Conservation (phyloP, 2,113 vertebrate genomes). For the Scatophagus argus region DNA sequence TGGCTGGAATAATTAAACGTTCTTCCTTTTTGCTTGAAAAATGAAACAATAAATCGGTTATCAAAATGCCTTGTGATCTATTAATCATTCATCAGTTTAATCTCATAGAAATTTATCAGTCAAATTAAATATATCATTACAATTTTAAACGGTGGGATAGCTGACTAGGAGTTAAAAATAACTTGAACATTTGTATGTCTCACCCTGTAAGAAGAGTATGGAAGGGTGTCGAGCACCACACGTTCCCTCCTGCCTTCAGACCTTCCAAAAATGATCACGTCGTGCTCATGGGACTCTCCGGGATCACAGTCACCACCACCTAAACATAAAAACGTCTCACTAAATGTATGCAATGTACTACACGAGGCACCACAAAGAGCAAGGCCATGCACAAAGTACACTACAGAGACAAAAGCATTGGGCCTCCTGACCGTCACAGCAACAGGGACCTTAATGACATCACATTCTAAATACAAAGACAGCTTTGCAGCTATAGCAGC, state of each 20-base stretch:
- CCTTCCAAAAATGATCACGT: constrained; percentile 90
- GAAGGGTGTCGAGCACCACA: constrained; percentile 88
- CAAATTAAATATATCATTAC: background rate
- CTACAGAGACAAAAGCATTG: too few species aligned
- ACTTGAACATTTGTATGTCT: constrained; percentile 19
- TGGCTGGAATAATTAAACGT: background rate
- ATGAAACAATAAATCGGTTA: background rate
- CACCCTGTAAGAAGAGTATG: constrained; percentile 95
- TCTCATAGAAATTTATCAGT: background rate
- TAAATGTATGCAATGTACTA: background rate
- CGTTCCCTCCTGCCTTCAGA: constrained; percentile 90
- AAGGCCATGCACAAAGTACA: background rate
- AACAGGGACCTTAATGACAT: too few species aligned
- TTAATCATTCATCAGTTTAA: background rate
- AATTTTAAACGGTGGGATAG: background rate
- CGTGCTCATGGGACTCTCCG: constrained; percentile 93
- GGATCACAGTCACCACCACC: constrained; percentile 92
- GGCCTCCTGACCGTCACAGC: too few species aligned
- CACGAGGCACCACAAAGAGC: background rate
- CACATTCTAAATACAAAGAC: too few species aligned
- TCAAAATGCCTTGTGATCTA: background rate
- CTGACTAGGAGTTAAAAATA: background rate
- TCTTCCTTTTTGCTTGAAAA: background rate
- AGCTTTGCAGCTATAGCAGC: too few species aligned
- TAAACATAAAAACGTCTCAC: constrained; percentile 64